Base-by-base conservation (phyloP, 2,888 invertebrate genomes). In the Uloborus plumipes region DNA sequence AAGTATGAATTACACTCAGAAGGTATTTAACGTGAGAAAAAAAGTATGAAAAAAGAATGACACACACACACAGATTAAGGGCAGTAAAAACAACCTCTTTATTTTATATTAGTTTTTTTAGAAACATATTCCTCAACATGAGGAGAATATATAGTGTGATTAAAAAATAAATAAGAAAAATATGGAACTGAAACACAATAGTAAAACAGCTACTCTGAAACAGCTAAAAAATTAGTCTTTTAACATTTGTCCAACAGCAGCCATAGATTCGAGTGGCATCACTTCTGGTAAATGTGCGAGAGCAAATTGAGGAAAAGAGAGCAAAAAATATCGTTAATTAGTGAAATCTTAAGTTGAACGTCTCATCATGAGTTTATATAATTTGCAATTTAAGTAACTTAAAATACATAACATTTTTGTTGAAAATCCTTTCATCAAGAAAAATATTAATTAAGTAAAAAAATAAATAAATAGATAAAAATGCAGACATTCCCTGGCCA, bases 151-250 rank as follows among this genome's bases (percentile, higher is more conserved):
- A 77, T 76, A 65, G 67, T 77, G 76, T 72, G 39, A 39, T 39
- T 83, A 77, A 83, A 77, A 83, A 83, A 83, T 83, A 83, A 83
- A 83, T 83, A 77, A 67, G 39, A 39, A 83, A 83, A 83, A 77
- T 76, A 73, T 71, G 67, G 70, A 83, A 76, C 77, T 71, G 66
- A 82, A 75, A 83, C 59, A 71, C 74, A 65, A n/a, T 62, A 39
- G 26, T 61, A 81, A 74, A 64, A 80, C 70, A 69, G 64, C 80
- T 81, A 81, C 80, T 81, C 74, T 74, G 74, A 69, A 81, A 70
- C 65, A 58, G 67, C 80, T 81, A 81, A 55, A 81, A 79, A 81
- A 64, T 74, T 80, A 74, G 74, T 64, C 73, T 69, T 18, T 74
- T 51, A 67, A 49, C 49, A 50, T 70, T 50, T 55, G 26, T 70